These are phyloP conservation scores for Phalloptychus januarius DNA, from an alignment of 2,797 vertebrate genomes.

Conservation along the genomic window DNA sequence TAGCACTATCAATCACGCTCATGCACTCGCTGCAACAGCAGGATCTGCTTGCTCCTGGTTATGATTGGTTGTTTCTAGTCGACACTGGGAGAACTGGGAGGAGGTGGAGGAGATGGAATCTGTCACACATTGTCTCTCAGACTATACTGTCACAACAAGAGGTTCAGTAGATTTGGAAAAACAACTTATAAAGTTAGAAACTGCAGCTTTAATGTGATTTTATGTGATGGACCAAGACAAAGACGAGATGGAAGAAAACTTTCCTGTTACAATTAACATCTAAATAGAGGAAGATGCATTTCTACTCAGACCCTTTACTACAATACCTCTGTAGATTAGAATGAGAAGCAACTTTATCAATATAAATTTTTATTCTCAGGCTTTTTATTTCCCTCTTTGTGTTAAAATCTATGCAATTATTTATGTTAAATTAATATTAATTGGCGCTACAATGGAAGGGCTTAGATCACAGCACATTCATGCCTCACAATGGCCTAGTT, in stretches of 20 bases:
- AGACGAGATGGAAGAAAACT: background rate
- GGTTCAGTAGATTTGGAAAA: too few species aligned
- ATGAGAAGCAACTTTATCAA: conserved; percentile 51
- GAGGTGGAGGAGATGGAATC: too few species aligned
- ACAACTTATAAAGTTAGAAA: too few species aligned
- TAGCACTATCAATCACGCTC: too few species aligned
- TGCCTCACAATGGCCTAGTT: background rate
- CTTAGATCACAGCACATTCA: background rate
- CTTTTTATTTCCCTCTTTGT: conserved; percentile 56
- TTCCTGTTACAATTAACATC: background rate
- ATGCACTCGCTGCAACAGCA: too few species aligned
- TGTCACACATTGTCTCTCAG: too few species aligned
- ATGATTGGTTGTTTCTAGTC: too few species aligned
- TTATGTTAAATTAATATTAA: too few species aligned
- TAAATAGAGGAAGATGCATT: background rate
- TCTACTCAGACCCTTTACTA: background rate
- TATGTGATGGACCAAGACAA: background rate
- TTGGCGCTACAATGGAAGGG: background rate
- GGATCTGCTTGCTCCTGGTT: too few species aligned
- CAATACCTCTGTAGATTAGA: conserved; percentile 45
- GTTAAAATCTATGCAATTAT: conserved; percentile 9
- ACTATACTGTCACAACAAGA: too few species aligned
- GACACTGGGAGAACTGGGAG: too few species aligned
- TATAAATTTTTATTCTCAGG: conserved; percentile 46
- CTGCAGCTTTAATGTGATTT: background rate